Percentiles rank a stretch among this genome's conserved stretches.
These are phyloP conservation scores for Colaptes auratus DNA, from an alignment of 2,113 vertebrate genomes.

Conservation along the genomic window DNA sequence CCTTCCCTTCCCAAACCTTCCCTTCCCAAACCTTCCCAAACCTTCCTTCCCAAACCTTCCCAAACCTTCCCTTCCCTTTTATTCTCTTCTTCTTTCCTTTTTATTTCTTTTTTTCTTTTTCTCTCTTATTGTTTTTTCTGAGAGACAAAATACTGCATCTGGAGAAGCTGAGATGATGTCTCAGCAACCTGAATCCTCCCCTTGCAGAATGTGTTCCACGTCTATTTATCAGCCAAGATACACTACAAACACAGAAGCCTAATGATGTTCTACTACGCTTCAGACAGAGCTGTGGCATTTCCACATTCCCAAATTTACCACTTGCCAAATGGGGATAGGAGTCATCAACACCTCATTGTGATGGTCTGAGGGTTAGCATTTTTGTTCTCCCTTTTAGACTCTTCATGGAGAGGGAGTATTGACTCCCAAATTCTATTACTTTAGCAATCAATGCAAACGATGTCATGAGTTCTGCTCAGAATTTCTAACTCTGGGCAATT, in stretches of 20 bases:
- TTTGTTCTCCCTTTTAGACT: background rate
- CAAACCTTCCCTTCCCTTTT: background rate
- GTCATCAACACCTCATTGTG: background rate
- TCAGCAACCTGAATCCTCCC: fast-evolving
- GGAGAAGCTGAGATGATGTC: background rate
- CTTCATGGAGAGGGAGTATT: background rate
- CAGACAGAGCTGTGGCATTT: background rate
- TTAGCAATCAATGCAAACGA: background rate
- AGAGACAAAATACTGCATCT: background rate
- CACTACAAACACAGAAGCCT: background rate
- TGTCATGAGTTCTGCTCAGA: background rate
- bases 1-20: too few species aligned
- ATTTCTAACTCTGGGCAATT: background rate
- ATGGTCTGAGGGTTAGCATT: background rate
- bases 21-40: too few species aligned
- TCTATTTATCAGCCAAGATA: background rate
- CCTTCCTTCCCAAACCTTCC: too few species aligned
- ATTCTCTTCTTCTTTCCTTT: too few species aligned
- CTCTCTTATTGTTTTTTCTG: background rate
- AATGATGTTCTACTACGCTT: background rate
- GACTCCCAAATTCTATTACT: background rate
- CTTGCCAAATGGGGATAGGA: background rate
- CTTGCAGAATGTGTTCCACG: fast-evolving
- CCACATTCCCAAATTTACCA: background rate
- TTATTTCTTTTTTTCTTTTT: background rate